Evolutionary conservation across 2,797 vertebrate genomes (phyloP).

Genomic region (Acropternis orthonyx): DNA sequence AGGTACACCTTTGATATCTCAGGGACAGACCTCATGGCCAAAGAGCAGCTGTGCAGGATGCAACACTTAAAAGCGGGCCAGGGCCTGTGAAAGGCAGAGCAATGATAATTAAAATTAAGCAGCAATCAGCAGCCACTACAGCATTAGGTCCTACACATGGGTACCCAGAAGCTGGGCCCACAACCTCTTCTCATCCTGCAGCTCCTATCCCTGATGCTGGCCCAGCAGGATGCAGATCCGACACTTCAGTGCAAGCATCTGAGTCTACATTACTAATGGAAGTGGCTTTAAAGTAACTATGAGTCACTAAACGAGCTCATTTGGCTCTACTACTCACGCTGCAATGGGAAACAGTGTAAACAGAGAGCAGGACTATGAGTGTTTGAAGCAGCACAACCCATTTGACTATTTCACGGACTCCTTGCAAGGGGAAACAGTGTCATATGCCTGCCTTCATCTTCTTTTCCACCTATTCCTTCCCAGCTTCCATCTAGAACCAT

Average conservation of each 20-base stretch:
- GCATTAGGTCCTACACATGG: not conserved
- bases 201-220: not conserved
- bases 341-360: not conserved
- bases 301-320: not conserved
- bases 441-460: rapidly evolving
- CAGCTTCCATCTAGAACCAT: rapidly evolving
- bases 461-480: not conserved
- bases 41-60: not conserved
- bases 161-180: not conserved
- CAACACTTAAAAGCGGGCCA: not conserved
- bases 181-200: not conserved
- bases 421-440: not conserved
- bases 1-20: not conserved
- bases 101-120: not conserved
- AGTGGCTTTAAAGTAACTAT: not conserved
- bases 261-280: not conserved
- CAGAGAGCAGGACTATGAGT: not conserved
- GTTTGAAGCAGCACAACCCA: not conserved
- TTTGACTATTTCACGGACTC: not conserved
- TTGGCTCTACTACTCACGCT: not conserved
- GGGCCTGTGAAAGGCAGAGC: not conserved
- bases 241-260: not conserved
- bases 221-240: not conserved
- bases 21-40: rapidly evolving
- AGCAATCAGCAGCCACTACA: not conserved